phyloP scores from a whole-genome alignment of 2,797 vertebrate genomes.

The Nannoperca obscura region DNA sequence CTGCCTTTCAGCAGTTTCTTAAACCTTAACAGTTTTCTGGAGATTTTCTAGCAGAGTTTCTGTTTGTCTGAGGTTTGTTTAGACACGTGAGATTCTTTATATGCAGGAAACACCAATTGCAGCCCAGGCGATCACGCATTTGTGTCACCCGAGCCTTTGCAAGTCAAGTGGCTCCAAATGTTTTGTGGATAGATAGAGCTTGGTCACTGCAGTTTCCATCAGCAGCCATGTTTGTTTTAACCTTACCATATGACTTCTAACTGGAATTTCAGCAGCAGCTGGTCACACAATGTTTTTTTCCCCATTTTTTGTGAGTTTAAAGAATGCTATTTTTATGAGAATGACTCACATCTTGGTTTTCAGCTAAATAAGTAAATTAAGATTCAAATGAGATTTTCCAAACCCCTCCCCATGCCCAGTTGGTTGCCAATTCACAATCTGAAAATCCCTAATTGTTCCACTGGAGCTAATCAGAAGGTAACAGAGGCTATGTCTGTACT shows the following conservation, averaged over 20 bases:
- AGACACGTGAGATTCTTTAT: constrained; percentile 51
- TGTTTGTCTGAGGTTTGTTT: constrained; percentile 58
- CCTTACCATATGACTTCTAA: constrained; percentile 32
- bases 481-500: constrained; percentile 31
- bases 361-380: constrained; percentile 1
- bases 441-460: constrained; percentile 21
- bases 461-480: constrained; percentile 13
- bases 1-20: constrained; percentile 59
- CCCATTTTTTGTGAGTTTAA: constrained; percentile 1
- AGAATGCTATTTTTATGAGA: background rate
- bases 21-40: constrained; percentile 32
- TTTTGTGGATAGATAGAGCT: constrained; percentile 20
- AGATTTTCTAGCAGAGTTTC: constrained; percentile 19
- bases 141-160: constrained; percentile 25
- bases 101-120: constrained; percentile 29
- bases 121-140: constrained; percentile 25
- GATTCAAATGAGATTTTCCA: constrained; percentile 21
- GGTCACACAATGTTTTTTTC: constrained; percentile 16
- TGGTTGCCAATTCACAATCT: background rate
- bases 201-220: constrained; percentile 48
- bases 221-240: constrained; percentile 43
- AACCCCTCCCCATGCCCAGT: background rate
- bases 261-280: constrained; percentile 40
- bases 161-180: background rate
- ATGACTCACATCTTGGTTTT: constrained; percentile 20